These are phyloP conservation scores for Idris sp. DNA, from an alignment of 1,140 invertebrate species.

Conservation along the genomic window DNA sequence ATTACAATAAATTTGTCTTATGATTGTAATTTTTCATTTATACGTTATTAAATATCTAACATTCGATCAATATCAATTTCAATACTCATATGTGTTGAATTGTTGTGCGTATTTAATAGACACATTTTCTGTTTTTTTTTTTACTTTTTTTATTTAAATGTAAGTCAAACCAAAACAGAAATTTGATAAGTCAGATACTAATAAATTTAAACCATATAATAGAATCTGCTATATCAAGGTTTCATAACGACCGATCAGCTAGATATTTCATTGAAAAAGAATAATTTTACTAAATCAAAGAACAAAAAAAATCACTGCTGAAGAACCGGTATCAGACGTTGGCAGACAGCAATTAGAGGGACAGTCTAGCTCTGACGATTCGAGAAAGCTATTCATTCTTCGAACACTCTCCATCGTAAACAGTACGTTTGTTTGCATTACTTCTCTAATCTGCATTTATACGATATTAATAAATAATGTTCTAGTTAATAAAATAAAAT, in stretches of 20 bases:
- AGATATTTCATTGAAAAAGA: conserved; percentile 12
- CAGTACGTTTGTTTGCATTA: conserved; percentile 30
- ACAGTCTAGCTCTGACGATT: conserved; percentile 19
- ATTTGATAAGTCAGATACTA: conserved; percentile 17
- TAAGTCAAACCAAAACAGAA: conserved; percentile 28
- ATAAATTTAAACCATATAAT: conserved; percentile 26
- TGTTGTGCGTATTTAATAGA: conserved; percentile 10
- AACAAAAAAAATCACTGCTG: conserved; percentile 12
- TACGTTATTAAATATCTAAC: no score
- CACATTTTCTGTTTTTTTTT: no score
- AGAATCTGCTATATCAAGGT: conserved; percentile 32
- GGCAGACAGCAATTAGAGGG: conserved; percentile 17
- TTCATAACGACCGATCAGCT: conserved; percentile 7
- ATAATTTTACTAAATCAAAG: conserved; percentile 13
- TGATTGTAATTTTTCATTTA: no score
- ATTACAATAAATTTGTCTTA: no score
- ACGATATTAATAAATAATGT: no score
- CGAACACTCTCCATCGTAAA: conserved; percentile 27
- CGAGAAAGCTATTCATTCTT: conserved; percentile 52
- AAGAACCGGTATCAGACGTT: conserved; percentile 42
- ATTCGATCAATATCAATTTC: neutral
- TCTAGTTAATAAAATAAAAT: no score
- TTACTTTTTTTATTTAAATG: conserved; percentile 22
- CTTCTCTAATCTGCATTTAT: no score
- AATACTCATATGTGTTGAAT: neutral